Evolutionary conservation across 2,797 vertebrate species (phyloP), one percentile per base, ranked within the genome.

Genomic region (Neopelma chrysocephalum): DNA sequence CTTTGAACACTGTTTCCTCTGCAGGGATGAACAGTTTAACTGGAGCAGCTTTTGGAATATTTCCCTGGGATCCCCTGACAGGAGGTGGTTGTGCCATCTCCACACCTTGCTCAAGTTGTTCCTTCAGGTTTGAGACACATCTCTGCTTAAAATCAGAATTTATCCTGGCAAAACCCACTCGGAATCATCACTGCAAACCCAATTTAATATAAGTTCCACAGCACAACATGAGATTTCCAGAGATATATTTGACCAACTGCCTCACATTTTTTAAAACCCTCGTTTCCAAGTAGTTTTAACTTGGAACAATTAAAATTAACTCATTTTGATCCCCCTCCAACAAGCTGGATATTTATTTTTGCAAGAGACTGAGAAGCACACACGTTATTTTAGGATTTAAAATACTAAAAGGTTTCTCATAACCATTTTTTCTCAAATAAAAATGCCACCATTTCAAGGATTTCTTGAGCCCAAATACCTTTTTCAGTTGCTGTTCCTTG

Each of bases 401-500:
- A 27, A 43, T 1, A 45, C 10, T 1, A 4, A 26, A 53, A 50
- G 16, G 21, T 13, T 36, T 32, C 32, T 25, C 68, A n/a, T 10
- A 10, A 11, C 0, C 3, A 0, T 6, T 29, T 68, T 68, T 36
- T 19, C 48, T 19, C 40, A 8, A 25, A 23, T 19, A 13, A 76
- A 75, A 31, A 3, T 2, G 0, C n/a, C 6, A 15, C 1, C 4
- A 38, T 5, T 15, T 4, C 51, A 87, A 81, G 31, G 64, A 36
- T 9, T 89, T 47, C 2, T 25, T 38, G 50, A 77, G 68, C 15
- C 27, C 81, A 45, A 75, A 80, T 98, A 99, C 99, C 99, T 99
- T 99, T 96, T 99, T 99, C 75, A 99, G 98, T 75, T 99, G 99
- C 97, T 99, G 99, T 51, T 99, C 99, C 97, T 99, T 99, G 97